These are phyloP conservation scores for Polydrusus tereticollis DNA, from an alignment of 2,888 invertebrate genomes.

Conservation along the genomic window DNA sequence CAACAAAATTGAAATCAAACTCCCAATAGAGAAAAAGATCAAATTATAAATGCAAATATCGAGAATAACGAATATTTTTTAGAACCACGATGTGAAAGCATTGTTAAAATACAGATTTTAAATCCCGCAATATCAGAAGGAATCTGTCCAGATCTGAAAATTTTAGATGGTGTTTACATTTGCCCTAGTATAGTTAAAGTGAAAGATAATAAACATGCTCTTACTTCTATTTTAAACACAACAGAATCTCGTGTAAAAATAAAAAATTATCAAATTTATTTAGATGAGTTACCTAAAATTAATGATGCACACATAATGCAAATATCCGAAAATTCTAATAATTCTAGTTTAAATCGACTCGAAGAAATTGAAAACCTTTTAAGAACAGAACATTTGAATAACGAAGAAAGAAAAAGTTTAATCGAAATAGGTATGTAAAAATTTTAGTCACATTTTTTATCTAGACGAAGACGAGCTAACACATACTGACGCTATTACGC, in stretches of 20 bases:
- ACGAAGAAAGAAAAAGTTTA: no score
- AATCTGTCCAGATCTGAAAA: slow-evolving; percentile 17
- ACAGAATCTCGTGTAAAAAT: slow-evolving; percentile 28
- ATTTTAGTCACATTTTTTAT: no score
- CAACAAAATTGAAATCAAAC: not conserved
- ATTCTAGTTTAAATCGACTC: no score
- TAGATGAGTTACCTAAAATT: slow-evolving; percentile 5
- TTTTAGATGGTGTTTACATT: slow-evolving; percentile 31
- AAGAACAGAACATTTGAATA: no score
- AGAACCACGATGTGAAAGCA: not conserved
- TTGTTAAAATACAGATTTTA: slow-evolving; percentile 30
- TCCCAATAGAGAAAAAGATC: not conserved
- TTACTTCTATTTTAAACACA: slow-evolving; percentile 41
- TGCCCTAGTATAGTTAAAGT: slow-evolving; percentile 38
- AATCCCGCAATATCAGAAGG: slow-evolving; percentile 33
- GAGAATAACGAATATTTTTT: not conserved
- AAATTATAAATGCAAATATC: not conserved
- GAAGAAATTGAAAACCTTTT: no score
- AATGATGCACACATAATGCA: no score
- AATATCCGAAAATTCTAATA: no score
- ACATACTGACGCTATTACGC: no score
- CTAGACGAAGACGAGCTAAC: no score
- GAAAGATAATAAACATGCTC: slow-evolving; percentile 19
- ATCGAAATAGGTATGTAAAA: no score
- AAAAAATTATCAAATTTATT: not conserved